These are phyloP conservation scores for Chirona hameri DNA, from an alignment of 2,888 invertebrate genomes.

Conservation along the genomic window DNA sequence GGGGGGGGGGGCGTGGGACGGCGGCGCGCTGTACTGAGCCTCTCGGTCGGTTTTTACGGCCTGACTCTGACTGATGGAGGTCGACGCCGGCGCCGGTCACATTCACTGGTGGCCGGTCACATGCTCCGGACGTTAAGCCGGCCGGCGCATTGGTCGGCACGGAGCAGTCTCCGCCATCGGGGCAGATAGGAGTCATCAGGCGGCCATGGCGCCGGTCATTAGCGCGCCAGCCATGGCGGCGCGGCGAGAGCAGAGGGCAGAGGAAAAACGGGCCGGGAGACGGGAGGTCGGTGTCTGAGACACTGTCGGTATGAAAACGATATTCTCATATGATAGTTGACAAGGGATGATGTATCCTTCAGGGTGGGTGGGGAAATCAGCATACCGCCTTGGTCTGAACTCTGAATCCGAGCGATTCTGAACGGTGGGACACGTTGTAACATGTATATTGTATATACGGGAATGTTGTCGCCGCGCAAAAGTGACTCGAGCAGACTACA, in stretches of 20 bases:
- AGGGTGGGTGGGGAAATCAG: too few species aligned
- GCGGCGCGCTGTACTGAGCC: background rate
- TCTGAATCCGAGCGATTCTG: too few species aligned
- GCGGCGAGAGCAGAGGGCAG: background rate
- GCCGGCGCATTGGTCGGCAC: background rate
- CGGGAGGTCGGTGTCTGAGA: background rate
- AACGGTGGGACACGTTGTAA: too few species aligned
- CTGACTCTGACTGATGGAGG: background rate
- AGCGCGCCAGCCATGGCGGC: too few species aligned
- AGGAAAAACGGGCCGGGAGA: background rate
- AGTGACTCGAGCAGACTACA: too few species aligned
- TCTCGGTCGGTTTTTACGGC: background rate
- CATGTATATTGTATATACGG: too few species aligned
- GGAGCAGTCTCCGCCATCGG: background rate
- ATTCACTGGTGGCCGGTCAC: background rate
- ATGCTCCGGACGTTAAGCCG: constrained; percentile 10
- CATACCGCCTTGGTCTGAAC: too few species aligned
- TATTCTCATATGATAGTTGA: too few species aligned
- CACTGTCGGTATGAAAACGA: too few species aligned
- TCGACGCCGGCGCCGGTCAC: background rate
- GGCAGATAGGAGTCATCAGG: background rate
- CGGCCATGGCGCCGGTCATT: background rate
- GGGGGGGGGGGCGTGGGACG: background rate
- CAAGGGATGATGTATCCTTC: too few species aligned
- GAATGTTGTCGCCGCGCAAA: too few species aligned